Base-by-base conservation (phyloP, 2,888 invertebrate genomes). In the Stictocephala bisonia region DNA sequence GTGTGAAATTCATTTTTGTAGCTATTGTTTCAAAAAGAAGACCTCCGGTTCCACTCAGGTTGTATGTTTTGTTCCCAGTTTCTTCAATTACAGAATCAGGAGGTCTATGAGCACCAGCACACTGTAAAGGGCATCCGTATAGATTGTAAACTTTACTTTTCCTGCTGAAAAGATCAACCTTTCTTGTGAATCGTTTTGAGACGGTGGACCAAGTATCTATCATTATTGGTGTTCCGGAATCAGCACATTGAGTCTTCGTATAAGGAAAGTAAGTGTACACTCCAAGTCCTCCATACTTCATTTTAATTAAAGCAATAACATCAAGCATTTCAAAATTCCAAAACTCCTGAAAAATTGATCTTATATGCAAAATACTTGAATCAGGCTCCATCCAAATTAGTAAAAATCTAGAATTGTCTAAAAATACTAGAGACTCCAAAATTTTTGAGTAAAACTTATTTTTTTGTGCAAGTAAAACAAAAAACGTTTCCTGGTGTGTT, bases 241-340 rank as follows among this genome's bases (percentile, higher is more conserved):
- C 76, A 27, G 75, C 72, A 67, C 80, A 80, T n/a, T 78, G 75
- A 22, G 74, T 74, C n/a, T 71, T 73, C 3, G 79, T 75, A 48
- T 77, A 80, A 3, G 80, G 79, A 24, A 69, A 67, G 51, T 78
- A 80, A 0, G 80, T 79, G 72, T 79, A 79, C n/a, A 77, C 73
- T 44, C 71, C 69, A 3, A 77, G 68, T 13, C 73, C 64, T 1
- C 76, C 76, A 31, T 74, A 74, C 22, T 74, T 66, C 74, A 76
- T 71, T 22, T 77, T 68, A 69, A 79, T 74, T 64, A 80, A 58
- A 3, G 78, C 79, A 18, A 79, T 75, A 3, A 79, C 80, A 69
- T 80, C 79, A 29, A 80, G 68, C 22, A 80, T 76, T 74, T 80
- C 79, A 58, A 74, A 77, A 41, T 73, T 71, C 80, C 80, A 80